Conservation (phyloP, 2,888 invertebrate genomes). For the Drosophila imparisetae region DNA sequence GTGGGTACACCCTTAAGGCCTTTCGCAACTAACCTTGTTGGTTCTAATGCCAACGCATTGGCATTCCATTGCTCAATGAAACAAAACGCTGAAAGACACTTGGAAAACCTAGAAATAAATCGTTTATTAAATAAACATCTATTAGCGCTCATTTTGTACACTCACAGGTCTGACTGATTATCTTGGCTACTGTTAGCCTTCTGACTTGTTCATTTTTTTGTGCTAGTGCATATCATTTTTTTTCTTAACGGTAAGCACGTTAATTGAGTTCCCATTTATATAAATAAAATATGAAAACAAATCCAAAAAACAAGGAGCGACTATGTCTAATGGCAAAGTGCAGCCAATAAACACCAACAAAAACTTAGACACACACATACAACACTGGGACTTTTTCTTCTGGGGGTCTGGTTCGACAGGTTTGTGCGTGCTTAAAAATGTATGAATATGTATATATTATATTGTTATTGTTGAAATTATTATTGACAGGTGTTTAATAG, state of each 20-base stretch:
- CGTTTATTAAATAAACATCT: constrained; percentile 47
- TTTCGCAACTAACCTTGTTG: constrained; percentile 61
- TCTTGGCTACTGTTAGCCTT: constrained; percentile 40
- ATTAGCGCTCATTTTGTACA: constrained; percentile 60
- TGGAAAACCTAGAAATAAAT: constrained; percentile 49
- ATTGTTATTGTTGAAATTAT: constrained; percentile 20
- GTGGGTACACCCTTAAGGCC: constrained; percentile 46
- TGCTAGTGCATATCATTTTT: constrained; percentile 1
- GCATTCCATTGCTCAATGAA: constrained; percentile 49
- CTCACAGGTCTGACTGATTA: constrained; percentile 37
- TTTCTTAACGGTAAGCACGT: constrained; percentile 2
- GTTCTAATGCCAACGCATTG: constrained; percentile 68
- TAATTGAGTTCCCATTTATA: neutral
- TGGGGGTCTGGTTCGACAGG: constrained; percentile 55
- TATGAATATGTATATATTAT: constrained; percentile 14
- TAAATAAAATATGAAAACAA: neutral
- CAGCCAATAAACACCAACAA: constrained; percentile 22
- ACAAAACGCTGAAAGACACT: constrained; percentile 8
- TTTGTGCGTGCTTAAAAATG: constrained; percentile 47
- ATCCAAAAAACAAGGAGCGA: neutral
- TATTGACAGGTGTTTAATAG: constrained; percentile 40
- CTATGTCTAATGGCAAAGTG: constrained; percentile 38
- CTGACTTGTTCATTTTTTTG: constrained; percentile 19
- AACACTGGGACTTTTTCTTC: constrained; percentile 35
- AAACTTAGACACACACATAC: constrained; percentile 11